phyloP scores from a whole-genome alignment of 2,113 vertebrate species.

The Platycercus adscitus region DNA sequence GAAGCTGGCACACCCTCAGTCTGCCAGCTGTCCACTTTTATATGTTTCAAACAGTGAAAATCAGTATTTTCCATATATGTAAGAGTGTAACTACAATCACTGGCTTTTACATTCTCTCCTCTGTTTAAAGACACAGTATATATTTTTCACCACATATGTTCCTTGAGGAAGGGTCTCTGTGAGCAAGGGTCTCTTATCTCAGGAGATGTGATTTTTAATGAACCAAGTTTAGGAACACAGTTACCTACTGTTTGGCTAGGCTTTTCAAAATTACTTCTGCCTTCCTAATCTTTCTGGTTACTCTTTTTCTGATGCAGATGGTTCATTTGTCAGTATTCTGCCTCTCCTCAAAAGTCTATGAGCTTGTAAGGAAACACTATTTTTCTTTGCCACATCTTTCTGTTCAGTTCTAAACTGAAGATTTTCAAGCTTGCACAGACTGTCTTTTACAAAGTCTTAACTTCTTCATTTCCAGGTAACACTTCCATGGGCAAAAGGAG shows the following conservation, averaged over 20 bases:
- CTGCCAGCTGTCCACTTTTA: not conserved
- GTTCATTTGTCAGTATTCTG: not conserved
- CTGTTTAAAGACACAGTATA: not conserved
- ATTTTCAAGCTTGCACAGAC: not conserved
- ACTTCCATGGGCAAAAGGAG: not conserved
- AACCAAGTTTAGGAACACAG: not conserved
- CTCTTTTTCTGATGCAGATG: not conserved
- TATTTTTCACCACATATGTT: not conserved
- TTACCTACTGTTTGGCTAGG: not conserved
- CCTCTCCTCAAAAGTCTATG: not conserved
- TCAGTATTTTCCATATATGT: not conserved
- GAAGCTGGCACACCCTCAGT: not conserved
- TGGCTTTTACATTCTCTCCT: not conserved
- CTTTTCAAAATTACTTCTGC: not conserved
- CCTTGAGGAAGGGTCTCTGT: not conserved
- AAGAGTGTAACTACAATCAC: not conserved
- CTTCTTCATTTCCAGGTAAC: not conserved
- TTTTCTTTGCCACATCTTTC: not conserved
- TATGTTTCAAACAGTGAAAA: not conserved
- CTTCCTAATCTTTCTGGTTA: not conserved
- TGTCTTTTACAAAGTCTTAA: not conserved
- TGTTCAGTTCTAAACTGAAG: not conserved
- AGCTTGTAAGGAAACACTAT: not conserved
- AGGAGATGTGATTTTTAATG: not conserved
- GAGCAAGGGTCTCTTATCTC: not conserved